Conservation (phyloP, 2,113 vertebrate species). For the Acanthisitta chloris region DNA sequence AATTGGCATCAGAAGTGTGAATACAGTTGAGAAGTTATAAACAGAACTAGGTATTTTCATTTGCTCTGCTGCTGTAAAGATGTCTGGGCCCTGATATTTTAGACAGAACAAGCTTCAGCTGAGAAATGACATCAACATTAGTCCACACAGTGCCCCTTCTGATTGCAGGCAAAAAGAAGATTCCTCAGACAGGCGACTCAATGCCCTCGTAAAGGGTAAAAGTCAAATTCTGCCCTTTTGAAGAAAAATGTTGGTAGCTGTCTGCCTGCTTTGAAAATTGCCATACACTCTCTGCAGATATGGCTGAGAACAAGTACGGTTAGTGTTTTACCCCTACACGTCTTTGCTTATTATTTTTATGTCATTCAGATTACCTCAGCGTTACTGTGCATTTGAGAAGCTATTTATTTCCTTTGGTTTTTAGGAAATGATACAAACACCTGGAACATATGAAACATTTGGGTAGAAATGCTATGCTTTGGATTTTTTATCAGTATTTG, state of each 20-base stretch:
- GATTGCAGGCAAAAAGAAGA: background rate
- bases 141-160: background rate
- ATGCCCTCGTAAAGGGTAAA: conserved; percentile 49
- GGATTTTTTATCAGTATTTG: background rate
- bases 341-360: background rate
- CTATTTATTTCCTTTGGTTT: background rate
- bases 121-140: conserved; percentile 9
- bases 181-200: background rate
- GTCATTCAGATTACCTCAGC: background rate
- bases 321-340: background rate
- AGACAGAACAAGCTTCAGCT: background rate
- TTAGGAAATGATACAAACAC: background rate
- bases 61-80: background rate
- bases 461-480: background rate
- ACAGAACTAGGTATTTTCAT: background rate
- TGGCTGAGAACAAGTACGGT: background rate
- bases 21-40: background rate
- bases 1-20: background rate
- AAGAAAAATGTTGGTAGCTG: conserved; percentile 29
- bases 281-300: background rate
- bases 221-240: conserved; percentile 44
- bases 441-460: background rate
- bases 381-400: background rate
- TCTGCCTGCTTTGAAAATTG: background rate
- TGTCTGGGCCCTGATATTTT: background rate